phyloP scores from a whole-genome alignment of 2,888 invertebrate species.

The Acanthoscelides obtectus region DNA sequence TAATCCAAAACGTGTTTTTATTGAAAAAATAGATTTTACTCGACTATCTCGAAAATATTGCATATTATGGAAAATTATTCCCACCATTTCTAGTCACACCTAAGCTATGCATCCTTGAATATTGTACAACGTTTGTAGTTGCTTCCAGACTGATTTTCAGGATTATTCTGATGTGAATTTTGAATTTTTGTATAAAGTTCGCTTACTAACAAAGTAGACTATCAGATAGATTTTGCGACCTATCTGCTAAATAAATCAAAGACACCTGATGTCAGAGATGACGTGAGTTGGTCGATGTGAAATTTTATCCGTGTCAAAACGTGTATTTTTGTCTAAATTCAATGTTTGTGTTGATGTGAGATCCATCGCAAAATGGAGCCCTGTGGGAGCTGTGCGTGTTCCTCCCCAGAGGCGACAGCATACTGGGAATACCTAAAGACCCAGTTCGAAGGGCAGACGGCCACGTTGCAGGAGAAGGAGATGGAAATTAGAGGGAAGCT shows the following conservation, averaged over 20 bases:
- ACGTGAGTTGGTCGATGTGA: slow-evolving; percentile 3
- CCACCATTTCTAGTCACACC: no score
- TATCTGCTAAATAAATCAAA: background rate
- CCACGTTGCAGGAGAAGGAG: slow-evolving; percentile 14
- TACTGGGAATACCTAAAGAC: slow-evolving; percentile 16
- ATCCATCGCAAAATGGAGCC: slow-evolving; percentile 10
- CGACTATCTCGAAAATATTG: no score
- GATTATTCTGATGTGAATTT: no score
- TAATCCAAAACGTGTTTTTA: no score
- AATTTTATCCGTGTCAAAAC: slow-evolving; percentile 5
- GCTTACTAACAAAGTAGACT: no score
- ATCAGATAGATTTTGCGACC: no score
- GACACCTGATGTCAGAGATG: background rate
- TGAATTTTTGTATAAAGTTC: no score
- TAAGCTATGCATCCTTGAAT: no score
- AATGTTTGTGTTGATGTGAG: slow-evolving; percentile 2
- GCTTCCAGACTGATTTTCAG: no score
- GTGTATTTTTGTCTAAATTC: slow-evolving; percentile 6
- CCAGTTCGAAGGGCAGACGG: slow-evolving; percentile 17
- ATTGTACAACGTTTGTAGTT: no score
- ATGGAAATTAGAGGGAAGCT: slow-evolving; percentile 16
- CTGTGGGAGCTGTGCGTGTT: slow-evolving; percentile 4
- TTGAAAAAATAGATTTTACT: no score
- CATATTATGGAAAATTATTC: no score
- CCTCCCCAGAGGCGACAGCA: slow-evolving; percentile 2